Conservation (phyloP, 2,113 vertebrate genomes). For the Ameiurus melas region DNA sequence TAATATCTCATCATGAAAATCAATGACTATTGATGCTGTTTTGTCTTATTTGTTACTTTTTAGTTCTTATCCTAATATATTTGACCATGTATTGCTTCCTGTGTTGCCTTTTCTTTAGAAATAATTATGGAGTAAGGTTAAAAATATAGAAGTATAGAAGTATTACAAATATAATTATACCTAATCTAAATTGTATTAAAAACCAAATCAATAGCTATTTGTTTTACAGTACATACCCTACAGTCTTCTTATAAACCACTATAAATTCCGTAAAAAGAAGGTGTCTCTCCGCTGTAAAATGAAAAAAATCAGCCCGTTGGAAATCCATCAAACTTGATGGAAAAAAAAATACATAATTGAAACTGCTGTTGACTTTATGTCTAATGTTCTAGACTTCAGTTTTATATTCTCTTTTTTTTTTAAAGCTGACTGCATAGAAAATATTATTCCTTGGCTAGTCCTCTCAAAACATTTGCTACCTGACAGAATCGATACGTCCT, state of each 20-base stretch:
- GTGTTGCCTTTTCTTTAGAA: neutral
- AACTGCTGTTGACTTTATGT: neutral
- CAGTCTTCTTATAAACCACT: neutral
- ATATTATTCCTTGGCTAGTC: neutral
- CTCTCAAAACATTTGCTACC: conserved; percentile 17
- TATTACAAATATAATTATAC: neutral
- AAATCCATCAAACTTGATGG: neutral
- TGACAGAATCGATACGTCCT: conserved; percentile 13
- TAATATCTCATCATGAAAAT: neutral
- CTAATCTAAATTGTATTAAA: neutral
- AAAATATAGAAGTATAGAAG: neutral
- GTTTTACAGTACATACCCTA: neutral
- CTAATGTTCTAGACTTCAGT: too few species aligned
- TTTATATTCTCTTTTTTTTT: neutral
- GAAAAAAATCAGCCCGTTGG: neutral
- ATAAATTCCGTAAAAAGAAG: neutral
- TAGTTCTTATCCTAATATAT: neutral
- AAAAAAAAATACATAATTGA: neutral
- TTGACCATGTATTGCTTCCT: neutral
- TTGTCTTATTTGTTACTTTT: neutral
- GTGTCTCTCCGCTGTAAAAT: neutral
- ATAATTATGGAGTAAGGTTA: neutral
- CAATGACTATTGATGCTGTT: neutral
- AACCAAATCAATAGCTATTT: neutral
- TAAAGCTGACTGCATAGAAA: conserved; percentile 5